Conservation (phyloP, 2,113 vertebrate species). For the Emydura subglobosa region DNA sequence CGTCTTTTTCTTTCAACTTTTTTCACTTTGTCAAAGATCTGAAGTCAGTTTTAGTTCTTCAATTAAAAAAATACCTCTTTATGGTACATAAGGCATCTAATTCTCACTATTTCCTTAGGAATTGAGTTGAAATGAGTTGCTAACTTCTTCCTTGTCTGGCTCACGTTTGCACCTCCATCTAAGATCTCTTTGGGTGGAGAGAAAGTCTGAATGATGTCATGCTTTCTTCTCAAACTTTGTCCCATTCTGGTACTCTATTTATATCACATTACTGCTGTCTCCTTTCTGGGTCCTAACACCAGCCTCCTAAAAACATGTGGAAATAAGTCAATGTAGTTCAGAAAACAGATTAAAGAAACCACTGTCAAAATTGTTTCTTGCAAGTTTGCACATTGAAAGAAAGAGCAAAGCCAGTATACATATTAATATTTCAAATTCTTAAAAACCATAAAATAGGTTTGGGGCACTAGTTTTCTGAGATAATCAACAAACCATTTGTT, state of each 20-base stretch:
- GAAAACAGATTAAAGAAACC: neutral
- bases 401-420: neutral
- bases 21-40: neutral
- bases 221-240: constrained; percentile 71
- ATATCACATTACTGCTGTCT: constrained; percentile 59
- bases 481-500: neutral
- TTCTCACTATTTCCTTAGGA: neutral
- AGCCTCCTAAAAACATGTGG: constrained; percentile 44
- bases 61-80: neutral
- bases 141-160: neutral
- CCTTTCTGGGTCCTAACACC: constrained; percentile 78
- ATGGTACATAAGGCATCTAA: neutral
- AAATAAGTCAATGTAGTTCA: neutral
- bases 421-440: rapidly evolving
- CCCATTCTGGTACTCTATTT: constrained; percentile 74
- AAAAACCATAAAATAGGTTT: neutral
- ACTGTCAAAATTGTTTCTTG: neutral
- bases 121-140: neutral
- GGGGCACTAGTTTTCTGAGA: rapidly evolving
- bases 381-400: neutral
- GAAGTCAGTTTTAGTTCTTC: neutral
- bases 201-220: constrained; percentile 84
- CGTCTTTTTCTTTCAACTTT: neutral
- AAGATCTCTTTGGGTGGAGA: constrained; percentile 79
- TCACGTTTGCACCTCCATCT: constrained; percentile 61